Evolutionary conservation across 2,113 vertebrate species (phyloP), one percentile per base, ranked within the genome.

Genomic region (Strix aluco): DNA sequence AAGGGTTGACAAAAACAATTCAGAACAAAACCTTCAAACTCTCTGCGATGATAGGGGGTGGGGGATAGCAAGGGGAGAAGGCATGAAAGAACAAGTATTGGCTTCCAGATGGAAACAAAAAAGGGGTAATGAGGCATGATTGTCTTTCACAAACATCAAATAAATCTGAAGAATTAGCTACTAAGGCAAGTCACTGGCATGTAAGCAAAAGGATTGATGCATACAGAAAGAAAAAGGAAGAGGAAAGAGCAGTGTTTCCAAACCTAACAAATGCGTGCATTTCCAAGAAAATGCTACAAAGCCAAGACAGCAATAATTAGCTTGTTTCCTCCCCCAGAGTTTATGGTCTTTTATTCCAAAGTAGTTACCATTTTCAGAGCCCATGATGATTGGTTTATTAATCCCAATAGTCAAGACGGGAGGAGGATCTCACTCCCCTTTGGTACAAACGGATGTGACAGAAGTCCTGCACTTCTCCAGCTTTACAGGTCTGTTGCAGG

Each of bases 281-380:
- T 94, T 84, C 69, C 85, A 91, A 85, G 54, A 85, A 92, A 92
- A 88, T 27, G 4, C 11, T 36, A 49, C 42, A 78, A 61, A 91
- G 32, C 30, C 42, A 44, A 54, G 58, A 27, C 61, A 94, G 38
- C 23, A 86, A 54, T 73, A 82, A 93, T 88, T 75, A 71, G 34
- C 20, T 40, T 63, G 6, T 38, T 93, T 89, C 20, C 44, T 79
- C 59, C 71, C 61, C 9, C 67, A 32, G 34, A 70, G 32, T 63
- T 94, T 63, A 86, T 29, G 23, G 46, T 38, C 44, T 82, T 88
- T 88, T 79, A 47, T 90, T 91, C 51, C 14, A 73, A 75, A 58
- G 70, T 14, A 66, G 29, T 22, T 67, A 55, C 12, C 34, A 72
- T 44, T 92, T 94, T 81, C 55, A 81, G 72, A 72, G 27, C 49